Evolutionary conservation across 1,140 invertebrate species (phyloP).

Genomic region (Zophobas atratus): DNA sequence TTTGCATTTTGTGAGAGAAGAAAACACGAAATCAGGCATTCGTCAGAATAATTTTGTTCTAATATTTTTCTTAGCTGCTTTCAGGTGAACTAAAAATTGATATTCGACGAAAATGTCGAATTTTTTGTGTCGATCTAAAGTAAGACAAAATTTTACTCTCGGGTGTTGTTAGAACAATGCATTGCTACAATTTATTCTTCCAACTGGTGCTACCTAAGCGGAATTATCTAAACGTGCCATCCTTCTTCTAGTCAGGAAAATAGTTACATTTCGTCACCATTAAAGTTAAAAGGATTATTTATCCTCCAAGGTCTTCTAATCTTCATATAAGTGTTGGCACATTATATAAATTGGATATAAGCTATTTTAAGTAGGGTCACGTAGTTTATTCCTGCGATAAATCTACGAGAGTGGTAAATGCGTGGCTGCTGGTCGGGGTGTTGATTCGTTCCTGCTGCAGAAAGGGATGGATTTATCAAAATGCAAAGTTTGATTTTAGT

Average conservation of each 20-base stretch:
- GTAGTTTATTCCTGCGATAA: slow-evolving; percentile 40
- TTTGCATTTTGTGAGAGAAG: no score
- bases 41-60: no score
- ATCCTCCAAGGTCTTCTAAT: slow-evolving; percentile 36
- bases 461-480: slow-evolving; percentile 35
- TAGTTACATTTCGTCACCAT: slow-evolving; percentile 25
- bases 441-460: slow-evolving; percentile 30
- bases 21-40: no score
- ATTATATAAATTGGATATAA: slow-evolving; percentile 47
- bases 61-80: no score
- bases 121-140: no score
- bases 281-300: slow-evolving; percentile 45
- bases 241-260: neutral
- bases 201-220: no score
- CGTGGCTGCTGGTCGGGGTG: slow-evolving; percentile 23
- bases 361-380: slow-evolving; percentile 44
- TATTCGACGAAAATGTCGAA: no score
- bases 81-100: no score
- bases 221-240: no score
- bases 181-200: no score
- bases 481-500: slow-evolving; percentile 38
- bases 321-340: slow-evolving; percentile 34
- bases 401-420: slow-evolving; percentile 42
- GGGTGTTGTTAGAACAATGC: no score
- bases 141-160: no score